Evolutionary conservation across 2,888 invertebrate species (phyloP).

Genomic region (Lasioglossum figueresi): DNA sequence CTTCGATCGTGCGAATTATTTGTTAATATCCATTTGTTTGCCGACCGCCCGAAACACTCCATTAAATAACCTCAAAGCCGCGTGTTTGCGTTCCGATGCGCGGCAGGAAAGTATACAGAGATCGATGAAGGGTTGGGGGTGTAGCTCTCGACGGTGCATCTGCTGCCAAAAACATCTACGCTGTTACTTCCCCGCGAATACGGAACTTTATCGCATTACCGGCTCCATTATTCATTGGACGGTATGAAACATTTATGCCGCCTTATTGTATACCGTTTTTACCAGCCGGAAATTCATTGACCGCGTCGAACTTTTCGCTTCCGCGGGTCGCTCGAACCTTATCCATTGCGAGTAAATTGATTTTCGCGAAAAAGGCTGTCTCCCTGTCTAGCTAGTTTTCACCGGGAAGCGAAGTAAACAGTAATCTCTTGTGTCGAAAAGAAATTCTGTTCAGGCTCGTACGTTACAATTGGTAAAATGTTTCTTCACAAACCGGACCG

Average conservation of each 20-base stretch:
- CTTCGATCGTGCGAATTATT: slow-evolving; percentile 55
- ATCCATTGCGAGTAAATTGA: neutral
- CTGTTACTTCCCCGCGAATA: slow-evolving; percentile 6
- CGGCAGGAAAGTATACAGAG: slow-evolving; percentile 44
- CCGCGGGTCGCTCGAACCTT: neutral
- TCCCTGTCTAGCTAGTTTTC: too few relatives aligned
- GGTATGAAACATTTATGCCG: neutral
- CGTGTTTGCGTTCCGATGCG: slow-evolving; percentile 49
- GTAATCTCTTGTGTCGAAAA: neutral
- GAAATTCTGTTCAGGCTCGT: neutral
- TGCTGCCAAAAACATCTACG: slow-evolving; percentile 37
- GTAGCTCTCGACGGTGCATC: slow-evolving; percentile 34
- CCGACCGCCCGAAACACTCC: slow-evolving; percentile 49
- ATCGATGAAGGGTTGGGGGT: slow-evolving; percentile 34
- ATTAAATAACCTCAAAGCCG: slow-evolving; percentile 63
- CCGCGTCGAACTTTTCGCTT: neutral
- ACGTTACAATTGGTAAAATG: too few relatives aligned
- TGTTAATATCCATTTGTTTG: slow-evolving; percentile 64
- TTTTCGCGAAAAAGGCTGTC: neutral
- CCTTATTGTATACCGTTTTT: slow-evolving; percentile 2
- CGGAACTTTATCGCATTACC: neutral
- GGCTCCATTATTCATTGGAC: slow-evolving; percentile 15
- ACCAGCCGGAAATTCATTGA: neutral
- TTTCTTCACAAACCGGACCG: too few relatives aligned
- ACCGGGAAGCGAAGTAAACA: neutral